Base-by-base conservation (phyloP, 2,797 vertebrate genomes). In the Cephalopachus bancanus region DNA sequence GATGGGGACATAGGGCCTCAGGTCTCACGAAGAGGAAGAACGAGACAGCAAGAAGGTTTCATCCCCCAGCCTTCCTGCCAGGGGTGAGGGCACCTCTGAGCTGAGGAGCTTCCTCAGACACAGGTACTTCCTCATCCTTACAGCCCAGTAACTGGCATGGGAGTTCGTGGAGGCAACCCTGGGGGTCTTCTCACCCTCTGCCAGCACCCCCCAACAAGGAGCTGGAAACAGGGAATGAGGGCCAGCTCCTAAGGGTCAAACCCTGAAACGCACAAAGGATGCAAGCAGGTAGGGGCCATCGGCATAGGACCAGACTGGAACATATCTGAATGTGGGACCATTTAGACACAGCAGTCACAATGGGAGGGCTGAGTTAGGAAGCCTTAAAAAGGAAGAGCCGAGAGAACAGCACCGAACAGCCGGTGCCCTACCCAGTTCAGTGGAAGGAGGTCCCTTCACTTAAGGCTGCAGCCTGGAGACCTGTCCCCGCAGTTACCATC, bases 391-490 rank as follows among this genome's bases (percentile, higher is more conserved):
- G 55, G 11, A 28, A 33, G 49, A 59, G 59, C 51, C 75, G 26
- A n/a, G 5, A 51, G 10, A 1, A 26, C 4, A 7, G 57, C 30
- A 1, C 55, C 2, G 14, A n/a, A 53, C 11, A 0, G 37, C 37
- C 0, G 8, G 15, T 10, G 65, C 15, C 83, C 26, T 0, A 0
- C 33, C 55, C 20, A 22, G 44, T 44, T 44, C 44, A 44, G 44
- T 11, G 15, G 57, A 37, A 67, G 49, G 33, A 30, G 10, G 4
- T 7, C 33, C 28, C 69, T 17, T 33, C 26, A 15, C 3, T 4
- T 44, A 11, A 16, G 33, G 69, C 26, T 2, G 17, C 26, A 37
- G 86, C 22, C 85, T n/a, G 28, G 79, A 64, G 64, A n/a, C n/a
- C 28, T 26, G 7, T 64, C 2, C 12, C 83, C 4, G 3, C 15